Conservation (phyloP, 2,888 invertebrate genomes). For the Thelaira solivaga region DNA sequence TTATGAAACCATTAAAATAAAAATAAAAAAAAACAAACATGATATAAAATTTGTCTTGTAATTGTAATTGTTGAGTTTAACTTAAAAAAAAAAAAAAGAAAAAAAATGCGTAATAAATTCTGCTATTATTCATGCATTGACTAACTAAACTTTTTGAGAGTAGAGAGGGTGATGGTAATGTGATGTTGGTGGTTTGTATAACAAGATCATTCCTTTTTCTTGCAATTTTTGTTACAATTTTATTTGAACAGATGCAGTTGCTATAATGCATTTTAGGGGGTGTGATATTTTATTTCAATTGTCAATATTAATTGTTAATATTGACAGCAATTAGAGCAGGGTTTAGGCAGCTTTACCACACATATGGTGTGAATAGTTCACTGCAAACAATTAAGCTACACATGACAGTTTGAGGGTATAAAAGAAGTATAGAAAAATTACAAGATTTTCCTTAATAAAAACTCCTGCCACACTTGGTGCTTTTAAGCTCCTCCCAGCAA, state of each 20-base stretch:
- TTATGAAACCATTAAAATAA: background rate
- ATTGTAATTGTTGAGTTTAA: slow-evolving; percentile 58
- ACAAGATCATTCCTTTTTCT: slow-evolving; percentile 37
- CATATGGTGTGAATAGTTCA: slow-evolving; percentile 51
- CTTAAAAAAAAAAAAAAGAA: too few relatives aligned
- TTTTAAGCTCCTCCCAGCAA: too few relatives aligned
- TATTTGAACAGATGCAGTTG: slow-evolving; percentile 49
- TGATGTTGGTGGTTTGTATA: slow-evolving; percentile 33
- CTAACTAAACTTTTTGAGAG: background rate
- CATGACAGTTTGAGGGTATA: background rate
- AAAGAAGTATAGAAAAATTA: too few relatives aligned
- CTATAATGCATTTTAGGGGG: slow-evolving; percentile 11
- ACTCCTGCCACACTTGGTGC: too few relatives aligned
- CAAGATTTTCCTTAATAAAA: too few relatives aligned
- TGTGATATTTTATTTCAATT: slow-evolving; percentile 42
- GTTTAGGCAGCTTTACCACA: slow-evolving; percentile 16
- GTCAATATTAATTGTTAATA: slow-evolving; percentile 48
- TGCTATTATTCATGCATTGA: too few relatives aligned
- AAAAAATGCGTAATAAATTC: too few relatives aligned
- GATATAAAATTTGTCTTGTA: slow-evolving; percentile 59
- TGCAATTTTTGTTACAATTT: background rate
- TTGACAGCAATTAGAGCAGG: slow-evolving; percentile 52
- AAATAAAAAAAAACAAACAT: slow-evolving; percentile 11
- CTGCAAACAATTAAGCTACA: background rate
- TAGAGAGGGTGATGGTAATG: slow-evolving; percentile 4